Evolutionary conservation across 2,888 invertebrate genomes (phyloP).

Genomic region (Cephus rjabovi): DNA sequence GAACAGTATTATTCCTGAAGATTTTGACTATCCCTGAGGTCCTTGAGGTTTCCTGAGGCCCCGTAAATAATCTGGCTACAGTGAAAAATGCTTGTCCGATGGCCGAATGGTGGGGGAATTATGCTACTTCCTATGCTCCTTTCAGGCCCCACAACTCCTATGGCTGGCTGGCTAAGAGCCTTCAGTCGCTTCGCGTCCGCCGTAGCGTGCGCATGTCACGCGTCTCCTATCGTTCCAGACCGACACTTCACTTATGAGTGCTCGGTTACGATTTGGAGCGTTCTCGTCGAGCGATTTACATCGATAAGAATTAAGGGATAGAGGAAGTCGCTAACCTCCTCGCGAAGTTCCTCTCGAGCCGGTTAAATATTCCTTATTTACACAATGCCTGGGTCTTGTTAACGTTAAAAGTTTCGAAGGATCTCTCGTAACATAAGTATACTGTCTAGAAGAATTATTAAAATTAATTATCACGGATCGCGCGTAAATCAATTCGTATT

Average conservation of each 20-base stretch:
- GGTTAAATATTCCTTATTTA: not conserved
- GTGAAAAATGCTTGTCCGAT: not conserved
- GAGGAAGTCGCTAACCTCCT: not conserved
- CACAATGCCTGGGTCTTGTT: not conserved
- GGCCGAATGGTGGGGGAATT: not conserved
- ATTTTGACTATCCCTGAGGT: not conserved
- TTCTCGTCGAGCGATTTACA: not conserved
- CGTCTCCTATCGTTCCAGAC: conserved; percentile 9
- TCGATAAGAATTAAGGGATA: not conserved
- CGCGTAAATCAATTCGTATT: not conserved
- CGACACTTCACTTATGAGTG: not conserved
- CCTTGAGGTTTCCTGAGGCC: not conserved
- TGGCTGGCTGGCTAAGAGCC: conserved; percentile 29
- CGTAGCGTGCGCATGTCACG: conserved; percentile 34
- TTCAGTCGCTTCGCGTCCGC: conserved; percentile 53
- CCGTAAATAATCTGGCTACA: not conserved
- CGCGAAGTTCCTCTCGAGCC: not conserved
- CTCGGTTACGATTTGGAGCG: not conserved
- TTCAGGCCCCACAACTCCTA: not conserved
- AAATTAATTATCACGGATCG: not conserved
- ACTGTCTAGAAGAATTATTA: not conserved
- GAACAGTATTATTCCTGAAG: not conserved
- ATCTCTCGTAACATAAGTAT: not conserved
- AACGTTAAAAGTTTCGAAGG: not conserved
- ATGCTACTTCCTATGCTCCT: not conserved